Evolutionary conservation across 2,797 vertebrate genomes (phyloP), one percentile per base, ranked within the genome.

Genomic region (Poeciliopsis presidionis): DNA sequence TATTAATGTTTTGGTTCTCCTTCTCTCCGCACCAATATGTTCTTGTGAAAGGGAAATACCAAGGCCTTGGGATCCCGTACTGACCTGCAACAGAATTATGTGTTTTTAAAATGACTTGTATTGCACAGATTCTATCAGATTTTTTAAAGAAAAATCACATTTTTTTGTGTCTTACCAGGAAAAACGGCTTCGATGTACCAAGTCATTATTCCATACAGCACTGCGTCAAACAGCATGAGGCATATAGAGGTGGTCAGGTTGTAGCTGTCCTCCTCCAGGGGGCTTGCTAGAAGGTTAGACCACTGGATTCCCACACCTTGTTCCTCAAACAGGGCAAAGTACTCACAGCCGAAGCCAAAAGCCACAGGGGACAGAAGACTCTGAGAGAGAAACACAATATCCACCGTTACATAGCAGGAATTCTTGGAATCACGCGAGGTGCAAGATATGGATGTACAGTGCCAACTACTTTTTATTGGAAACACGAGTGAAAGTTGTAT

Each of bases 121-220:
- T 18, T 53, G 49, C 8, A 43, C 9, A 45, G 3, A 20, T 77
- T 22, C 72, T 74, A 75, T 47, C 47, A 2, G 4, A 33, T 61
- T 61, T 59, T 33, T 11, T 13, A 0, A 1, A 36, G 5, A 59
- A 63, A 61, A 36, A 8, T 12, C 30, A 0, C 11, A 36, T 1
- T 5, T 6, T 4, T n/a, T n/a, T 74, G 18, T 8, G 11, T 81
- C 87, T 90, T 91, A 99, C 98, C 98, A 93, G 98, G 98, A 84
- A 99, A 99, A 72, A 99, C 98, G 0, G 97, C 95, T 89, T 99
- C 98, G 8, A 99, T 96, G 94, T 99, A 99, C 98, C 98, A 99
- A 0, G 98, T 99, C 97, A 99, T 97, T 80, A 97, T 67, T 13
- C 95, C 97, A 0, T 99, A 99, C 0, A 99, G 92, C 78, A 97